Conservation (phyloP, 2,113 vertebrate species). For the Rhea pennata region DNA sequence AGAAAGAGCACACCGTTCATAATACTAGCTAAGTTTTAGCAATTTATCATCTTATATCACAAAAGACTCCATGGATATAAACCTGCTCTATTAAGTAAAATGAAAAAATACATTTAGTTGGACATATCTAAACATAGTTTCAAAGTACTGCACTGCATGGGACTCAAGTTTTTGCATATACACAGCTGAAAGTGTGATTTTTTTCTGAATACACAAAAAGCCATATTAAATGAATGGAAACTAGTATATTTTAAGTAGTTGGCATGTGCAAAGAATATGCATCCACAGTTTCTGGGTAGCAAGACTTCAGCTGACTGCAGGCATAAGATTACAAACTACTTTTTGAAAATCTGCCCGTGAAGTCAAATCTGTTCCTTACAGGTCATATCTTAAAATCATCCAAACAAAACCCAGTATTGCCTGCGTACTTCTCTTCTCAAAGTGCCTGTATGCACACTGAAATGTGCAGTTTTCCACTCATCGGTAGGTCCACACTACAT, state of each 20-base stretch:
- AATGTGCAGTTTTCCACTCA: not conserved
- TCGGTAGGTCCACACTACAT: not conserved
- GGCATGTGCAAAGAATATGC: constrained; percentile 17
- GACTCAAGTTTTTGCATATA: not conserved
- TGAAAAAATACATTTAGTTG: not conserved
- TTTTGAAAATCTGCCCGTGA: not conserved
- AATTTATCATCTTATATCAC: not conserved
- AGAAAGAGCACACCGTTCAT: rapidly evolving
- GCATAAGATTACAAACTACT: not conserved
- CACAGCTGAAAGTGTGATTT: not conserved
- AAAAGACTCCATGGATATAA: not conserved
- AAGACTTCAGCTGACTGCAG: constrained; percentile 1
- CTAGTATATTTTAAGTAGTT: not conserved
- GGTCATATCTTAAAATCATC: not conserved
- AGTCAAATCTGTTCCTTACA: not conserved
- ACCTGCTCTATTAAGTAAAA: not conserved
- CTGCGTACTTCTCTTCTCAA: not conserved
- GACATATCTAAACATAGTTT: not conserved
- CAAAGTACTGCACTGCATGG: not conserved
- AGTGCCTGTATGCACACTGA: not conserved
- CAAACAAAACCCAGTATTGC: not conserved
- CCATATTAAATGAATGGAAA: not conserved
- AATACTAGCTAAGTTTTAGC: not conserved
- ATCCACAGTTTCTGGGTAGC: not conserved
- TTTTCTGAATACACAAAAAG: not conserved